phyloP scores from a whole-genome alignment of 1,140 invertebrate species.

The Bombus consobrinus region DNA sequence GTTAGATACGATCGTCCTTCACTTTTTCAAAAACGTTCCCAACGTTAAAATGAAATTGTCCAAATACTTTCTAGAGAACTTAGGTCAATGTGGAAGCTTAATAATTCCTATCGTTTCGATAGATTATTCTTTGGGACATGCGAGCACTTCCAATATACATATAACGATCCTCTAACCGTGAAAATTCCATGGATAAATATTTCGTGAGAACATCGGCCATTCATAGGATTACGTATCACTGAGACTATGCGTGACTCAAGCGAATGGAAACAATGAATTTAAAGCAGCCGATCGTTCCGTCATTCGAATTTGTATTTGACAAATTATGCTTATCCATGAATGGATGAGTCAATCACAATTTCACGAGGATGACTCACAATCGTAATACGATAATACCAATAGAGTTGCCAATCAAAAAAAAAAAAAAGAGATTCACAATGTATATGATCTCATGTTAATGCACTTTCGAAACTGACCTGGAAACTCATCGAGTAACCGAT shows the following conservation, averaged over 20 bases:
- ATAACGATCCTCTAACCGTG: not conserved
- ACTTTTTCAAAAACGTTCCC: no score
- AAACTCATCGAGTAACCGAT: not conserved
- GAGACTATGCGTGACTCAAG: conserved; percentile 4
- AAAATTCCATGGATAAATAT: not conserved
- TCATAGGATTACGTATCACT: conserved; percentile 22
- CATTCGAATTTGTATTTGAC: not conserved
- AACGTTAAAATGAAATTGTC: no score
- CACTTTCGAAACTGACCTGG: not conserved
- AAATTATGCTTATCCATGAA: conserved; percentile 3
- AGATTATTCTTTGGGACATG: no score
- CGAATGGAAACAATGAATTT: conserved; percentile 22
- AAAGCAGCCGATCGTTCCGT: not conserved
- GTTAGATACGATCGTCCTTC: no score
- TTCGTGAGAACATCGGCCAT: not conserved
- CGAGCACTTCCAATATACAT: not conserved
- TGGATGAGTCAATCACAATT: not conserved
- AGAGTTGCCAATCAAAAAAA: not conserved
- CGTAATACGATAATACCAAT: no score
- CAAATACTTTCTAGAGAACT: no score
- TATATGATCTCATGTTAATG: not conserved
- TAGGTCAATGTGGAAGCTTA: no score
- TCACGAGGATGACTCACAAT: conserved; percentile 2
- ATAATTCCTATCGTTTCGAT: no score
- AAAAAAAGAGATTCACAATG: not conserved